Percentiles rank a stretch among this genome's conserved stretches.
Conservation (phyloP, 2,888 invertebrate species). For the Dicyrtomina minuta region DNA sequence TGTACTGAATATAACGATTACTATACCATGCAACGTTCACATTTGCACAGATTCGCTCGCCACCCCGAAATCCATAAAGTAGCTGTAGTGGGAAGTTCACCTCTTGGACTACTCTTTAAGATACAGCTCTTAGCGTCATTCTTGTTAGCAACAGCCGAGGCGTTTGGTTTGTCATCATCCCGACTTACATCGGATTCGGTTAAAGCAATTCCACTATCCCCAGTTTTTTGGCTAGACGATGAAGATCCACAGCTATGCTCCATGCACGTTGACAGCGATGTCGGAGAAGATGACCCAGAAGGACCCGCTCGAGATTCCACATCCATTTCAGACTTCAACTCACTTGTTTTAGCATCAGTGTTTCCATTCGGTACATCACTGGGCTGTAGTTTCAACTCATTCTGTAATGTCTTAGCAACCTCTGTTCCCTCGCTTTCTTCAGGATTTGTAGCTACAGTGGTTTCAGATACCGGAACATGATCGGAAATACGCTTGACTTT, state of each 20-base stretch:
- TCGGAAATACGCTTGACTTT: no score
- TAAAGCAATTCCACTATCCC: conserved; percentile 40
- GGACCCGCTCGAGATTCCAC: conserved; percentile 5
- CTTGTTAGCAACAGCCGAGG: conserved; percentile 54
- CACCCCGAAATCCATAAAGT: conserved; percentile 76
- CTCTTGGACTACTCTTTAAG: conserved; percentile 57
- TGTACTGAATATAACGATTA: no score
- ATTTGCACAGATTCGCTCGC: conserved; percentile 68
- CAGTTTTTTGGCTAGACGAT: conserved; percentile 2
- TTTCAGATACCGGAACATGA: conserved; percentile 1
- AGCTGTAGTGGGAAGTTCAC: conserved; percentile 61
- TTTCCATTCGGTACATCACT: neutral
- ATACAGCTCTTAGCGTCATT: conserved; percentile 53
- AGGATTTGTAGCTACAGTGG: neutral
- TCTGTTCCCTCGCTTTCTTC: neutral
- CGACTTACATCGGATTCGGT: conserved; percentile 16
- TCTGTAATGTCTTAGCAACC: neutral
- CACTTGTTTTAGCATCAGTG: neutral
- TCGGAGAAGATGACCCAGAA: neutral
- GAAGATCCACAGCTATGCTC: neutral
- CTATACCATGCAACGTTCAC: conserved; percentile 58
- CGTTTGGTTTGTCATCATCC: conserved; percentile 56
- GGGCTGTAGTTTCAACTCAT: no score
- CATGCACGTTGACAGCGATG: neutral
- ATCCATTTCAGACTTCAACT: conserved; percentile 16